A percentile compares a stretch with the other conserved stretches of the same genome.
phyloP scores from a whole-genome alignment of 2,888 invertebrate species.

The Portevinia maculata region DNA sequence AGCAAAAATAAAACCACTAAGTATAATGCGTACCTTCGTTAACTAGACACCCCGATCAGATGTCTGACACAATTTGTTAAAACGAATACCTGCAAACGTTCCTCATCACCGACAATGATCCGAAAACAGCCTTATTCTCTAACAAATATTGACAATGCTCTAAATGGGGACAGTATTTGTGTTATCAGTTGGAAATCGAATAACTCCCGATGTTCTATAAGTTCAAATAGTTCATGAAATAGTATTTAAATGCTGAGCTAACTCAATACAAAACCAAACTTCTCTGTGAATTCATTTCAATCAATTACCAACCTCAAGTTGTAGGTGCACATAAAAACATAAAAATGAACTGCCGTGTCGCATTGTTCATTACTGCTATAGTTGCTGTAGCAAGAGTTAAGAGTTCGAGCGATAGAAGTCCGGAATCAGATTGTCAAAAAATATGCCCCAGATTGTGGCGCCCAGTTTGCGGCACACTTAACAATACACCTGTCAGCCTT shows the following conservation, averaged over 20 bases:
- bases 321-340: not conserved
- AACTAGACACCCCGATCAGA: no score
- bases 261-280: not conserved
- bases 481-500: slow-evolving; percentile 2
- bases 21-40: no score
- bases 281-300: not conserved
- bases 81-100: no score
- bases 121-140: no score
- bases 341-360: slow-evolving; percentile 8
- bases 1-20: no score
- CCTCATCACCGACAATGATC: no score
- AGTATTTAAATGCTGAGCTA: slow-evolving; percentile 14
- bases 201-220: not conserved
- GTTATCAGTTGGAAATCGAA: slow-evolving; percentile 11
- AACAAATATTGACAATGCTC: no score
- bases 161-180: not conserved
- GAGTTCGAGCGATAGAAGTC: not conserved
- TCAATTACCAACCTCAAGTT: not conserved
- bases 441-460: slow-evolving; percentile 2
- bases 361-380: not conserved
- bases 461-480: slow-evolving; percentile 17
- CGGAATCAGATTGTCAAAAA: slow-evolving; percentile 1
- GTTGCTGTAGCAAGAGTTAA: not conserved
- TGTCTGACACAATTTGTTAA: no score
- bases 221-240: not conserved